Base-by-base conservation (phyloP, 2,797 vertebrate genomes). In the Emydoidea blandingii region DNA sequence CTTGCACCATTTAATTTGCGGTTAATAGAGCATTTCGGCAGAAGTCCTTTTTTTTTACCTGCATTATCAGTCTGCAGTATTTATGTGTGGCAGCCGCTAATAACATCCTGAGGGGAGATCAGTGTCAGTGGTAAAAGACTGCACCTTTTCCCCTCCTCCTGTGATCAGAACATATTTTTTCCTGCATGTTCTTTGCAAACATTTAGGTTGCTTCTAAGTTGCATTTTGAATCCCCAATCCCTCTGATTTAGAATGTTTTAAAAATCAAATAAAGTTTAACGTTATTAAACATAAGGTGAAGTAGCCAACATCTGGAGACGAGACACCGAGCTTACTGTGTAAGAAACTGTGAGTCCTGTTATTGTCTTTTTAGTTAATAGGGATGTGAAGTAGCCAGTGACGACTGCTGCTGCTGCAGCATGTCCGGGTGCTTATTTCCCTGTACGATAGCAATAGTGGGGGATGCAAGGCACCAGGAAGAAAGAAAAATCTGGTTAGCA, bases 21-120 rank as follows among this genome's bases (percentile, higher is more conserved):
- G 96, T 96, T 96, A 95, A 94, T 82, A 96, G 91, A 97, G 95
- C 96, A 95, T 97, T 95, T 86, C 92, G 97, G 90, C 94, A 93
- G 68, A 95, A 97, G 93, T 95, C 94, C 97, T 90, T 82, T 74
- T 59, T 16, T 94, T 79, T 12, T 59, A 95, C 92, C 97, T 98
- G 96, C 97, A 91, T 97, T 97, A 92, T 87, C 95, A 96, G 95
- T 90, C 97, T 98, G 97, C 98, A 97, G 98, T 97, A 96, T 98
- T 98, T 96, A 96, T 97, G 94, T 97, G 93, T 97, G 95, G 94
- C 95, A 97, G 96, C 97, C 97, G 97, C 91, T 98, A 97, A 97
- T 97, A 96, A 94, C 91, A 96, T 96, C 92, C 86, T 96, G 97
- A 97, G 93, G 88, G 92, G 95, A 97, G 91, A 96, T 53, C 72